These are phyloP conservation scores for Girardinus metallicus DNA, from an alignment of 2,797 vertebrate species.

Conservation along the genomic window DNA sequence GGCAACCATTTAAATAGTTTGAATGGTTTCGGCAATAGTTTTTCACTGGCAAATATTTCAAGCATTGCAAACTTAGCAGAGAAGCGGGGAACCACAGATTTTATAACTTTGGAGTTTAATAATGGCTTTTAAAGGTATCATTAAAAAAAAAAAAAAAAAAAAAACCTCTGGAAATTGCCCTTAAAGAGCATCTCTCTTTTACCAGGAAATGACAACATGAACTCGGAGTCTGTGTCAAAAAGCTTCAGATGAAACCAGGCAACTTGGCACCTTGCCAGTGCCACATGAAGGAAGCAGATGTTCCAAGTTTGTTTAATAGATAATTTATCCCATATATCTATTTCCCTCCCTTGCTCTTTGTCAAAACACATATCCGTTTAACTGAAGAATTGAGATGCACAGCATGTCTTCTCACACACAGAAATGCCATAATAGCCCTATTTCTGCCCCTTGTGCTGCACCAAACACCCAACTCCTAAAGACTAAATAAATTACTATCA, in stretches of 20 bases:
- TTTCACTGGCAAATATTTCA: slow-evolving; percentile 36
- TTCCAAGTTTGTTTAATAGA: slow-evolving; percentile 65
- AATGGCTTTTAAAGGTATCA: slow-evolving; percentile 6
- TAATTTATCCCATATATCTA: slow-evolving; percentile 70
- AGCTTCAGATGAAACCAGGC: slow-evolving; percentile 60
- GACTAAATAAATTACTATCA: slow-evolving; percentile 25
- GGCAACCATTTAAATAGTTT: slow-evolving; percentile 34
- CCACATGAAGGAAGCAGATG: slow-evolving; percentile 79
- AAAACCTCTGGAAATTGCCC: slow-evolving; percentile 40
- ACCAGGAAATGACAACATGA: slow-evolving; percentile 62
- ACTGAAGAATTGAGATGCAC: slow-evolving; percentile 55
- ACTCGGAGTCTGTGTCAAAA: slow-evolving; percentile 49
- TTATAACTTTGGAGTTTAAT: slow-evolving; percentile 44
- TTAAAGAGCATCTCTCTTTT: slow-evolving; percentile 53
- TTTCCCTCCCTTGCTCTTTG: slow-evolving; percentile 58
- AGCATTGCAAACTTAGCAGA: slow-evolving; percentile 28
- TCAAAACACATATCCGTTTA: slow-evolving; percentile 68
- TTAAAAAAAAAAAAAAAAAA: neutral
- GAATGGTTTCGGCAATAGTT: slow-evolving; percentile 16
- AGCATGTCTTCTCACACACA: slow-evolving; percentile 46
- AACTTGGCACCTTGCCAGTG: slow-evolving; percentile 69
- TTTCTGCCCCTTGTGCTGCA: neutral
- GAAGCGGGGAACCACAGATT: slow-evolving; percentile 49
- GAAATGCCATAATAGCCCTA: slow-evolving; percentile 18
- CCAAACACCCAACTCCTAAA: slow-evolving; percentile 16